These are phyloP conservation scores for Heliconius hortense DNA, from an alignment of 2,888 invertebrate genomes.

Conservation along the genomic window DNA sequence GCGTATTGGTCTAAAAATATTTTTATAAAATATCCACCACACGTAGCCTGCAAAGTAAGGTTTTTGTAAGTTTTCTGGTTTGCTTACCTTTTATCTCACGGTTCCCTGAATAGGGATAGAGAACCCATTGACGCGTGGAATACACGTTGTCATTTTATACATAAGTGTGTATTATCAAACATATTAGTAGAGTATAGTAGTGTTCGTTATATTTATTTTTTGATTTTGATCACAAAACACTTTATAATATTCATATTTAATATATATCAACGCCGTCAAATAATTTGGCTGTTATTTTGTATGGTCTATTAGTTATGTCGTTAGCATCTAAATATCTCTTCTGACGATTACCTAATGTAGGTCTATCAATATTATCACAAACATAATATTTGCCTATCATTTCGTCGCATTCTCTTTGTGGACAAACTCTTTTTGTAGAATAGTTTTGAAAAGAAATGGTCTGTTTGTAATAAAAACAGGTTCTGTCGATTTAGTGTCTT, in stretches of 20 bases:
- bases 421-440: constrained; percentile 18
- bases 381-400: constrained; percentile 34
- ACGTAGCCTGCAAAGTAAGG: no score
- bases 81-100: no score
- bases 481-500: not conserved
- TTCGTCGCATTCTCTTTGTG: constrained; percentile 20
- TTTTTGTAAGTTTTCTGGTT: no score
- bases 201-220: no score
- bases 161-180: no score
- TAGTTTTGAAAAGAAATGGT: not conserved
- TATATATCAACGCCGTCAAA: constrained; percentile 13
- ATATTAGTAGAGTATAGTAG: no score
- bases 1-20: no score
- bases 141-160: no score
- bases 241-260: not conserved
- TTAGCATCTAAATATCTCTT: not conserved
- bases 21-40: no score
- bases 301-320: constrained; percentile 11
- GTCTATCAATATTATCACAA: constrained; percentile 35
- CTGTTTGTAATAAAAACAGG: not conserved
- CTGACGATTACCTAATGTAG: constrained; percentile 27
- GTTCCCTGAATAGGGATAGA: no score
- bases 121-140: no score
- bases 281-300: constrained; percentile 4
- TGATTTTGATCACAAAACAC: no score